Evolutionary conservation across 2,797 vertebrate genomes (phyloP), one percentile per base, ranked within the genome.

Genomic region (Cichlasoma orientale): DNA sequence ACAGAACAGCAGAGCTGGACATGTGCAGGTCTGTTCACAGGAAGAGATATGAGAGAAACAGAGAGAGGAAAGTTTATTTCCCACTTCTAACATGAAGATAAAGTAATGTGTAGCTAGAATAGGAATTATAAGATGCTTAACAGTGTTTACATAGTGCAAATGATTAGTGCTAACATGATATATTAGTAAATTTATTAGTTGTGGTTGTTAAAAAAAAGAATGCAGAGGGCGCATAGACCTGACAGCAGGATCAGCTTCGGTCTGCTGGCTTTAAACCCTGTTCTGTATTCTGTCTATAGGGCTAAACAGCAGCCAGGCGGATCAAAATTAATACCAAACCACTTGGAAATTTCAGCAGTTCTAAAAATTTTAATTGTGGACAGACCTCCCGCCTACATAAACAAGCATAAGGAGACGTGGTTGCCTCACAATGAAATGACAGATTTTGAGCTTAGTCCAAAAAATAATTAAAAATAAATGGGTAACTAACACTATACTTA

Each of bases 261-360:
- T 38, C 38, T 16, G 18, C 21, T 27, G 61, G 61, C 61, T 47
- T 41, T 47, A 66, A 66, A 27, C 18, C 61, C 61, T 47, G 41
- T 66, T 47, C 23, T 66, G 44, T 66, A 66, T 27, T 66, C 61
- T 66, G 61, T 66, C 38, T 66, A 27, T 66, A 66, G 61, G 38
- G 44, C 44, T 41, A 47, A 47, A 63, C 23, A 13, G 38, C 38
- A 41, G 38, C 11, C 12, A 14, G 38, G 12, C 2, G 2, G 36
- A 44, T 63, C 21, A 38, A 44, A 44, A 63, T 63, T 14, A 44
- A 63, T 25, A 41, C 23, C 59, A 63, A 63, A 41, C 36, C 16
- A 63, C 38, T 18, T 25, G 36, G 44, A 63, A 63, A 12, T 66
- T 27, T 47, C 16, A 47, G 23, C 23, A 27, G 2, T 66, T 66